Evolutionary conservation across 2,113 vertebrate species (phyloP).

Genomic region (Leptosomus discolor): DNA sequence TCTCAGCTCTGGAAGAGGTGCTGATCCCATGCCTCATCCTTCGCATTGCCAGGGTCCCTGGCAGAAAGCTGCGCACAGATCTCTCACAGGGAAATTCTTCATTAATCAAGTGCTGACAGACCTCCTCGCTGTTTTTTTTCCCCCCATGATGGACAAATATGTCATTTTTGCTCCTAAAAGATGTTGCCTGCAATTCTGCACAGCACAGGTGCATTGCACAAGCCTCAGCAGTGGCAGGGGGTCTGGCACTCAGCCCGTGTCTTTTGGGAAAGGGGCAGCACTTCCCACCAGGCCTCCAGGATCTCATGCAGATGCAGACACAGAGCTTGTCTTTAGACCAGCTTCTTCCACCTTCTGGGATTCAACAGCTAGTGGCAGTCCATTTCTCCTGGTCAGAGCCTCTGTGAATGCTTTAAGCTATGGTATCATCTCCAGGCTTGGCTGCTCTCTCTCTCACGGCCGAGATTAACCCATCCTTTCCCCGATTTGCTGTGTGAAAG

Average conservation of each 20-base stretch:
- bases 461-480: not conserved
- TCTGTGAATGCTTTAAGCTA: not conserved
- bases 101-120: not conserved
- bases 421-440: not conserved
- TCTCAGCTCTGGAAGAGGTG: conserved; percentile 7
- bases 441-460: not conserved
- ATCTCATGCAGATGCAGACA: not conserved
- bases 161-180: not conserved
- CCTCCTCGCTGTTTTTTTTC: not conserved
- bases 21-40: not conserved
- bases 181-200: not conserved
- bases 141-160: not conserved
- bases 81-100: not conserved
- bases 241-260: not conserved
- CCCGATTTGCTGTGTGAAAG: not conserved
- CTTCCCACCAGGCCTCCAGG: not conserved
- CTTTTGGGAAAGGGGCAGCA: not conserved
- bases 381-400: not conserved
- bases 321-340: not conserved
- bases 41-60: not conserved
- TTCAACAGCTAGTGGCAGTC: not conserved
- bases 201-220: rapidly evolving
- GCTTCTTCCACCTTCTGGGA: not conserved
- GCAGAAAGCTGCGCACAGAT: not conserved
- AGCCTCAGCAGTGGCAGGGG: not conserved